phyloP scores from a whole-genome alignment of 53 echinoderm and acorn worm species.

The Antedon mediterranea region DNA sequence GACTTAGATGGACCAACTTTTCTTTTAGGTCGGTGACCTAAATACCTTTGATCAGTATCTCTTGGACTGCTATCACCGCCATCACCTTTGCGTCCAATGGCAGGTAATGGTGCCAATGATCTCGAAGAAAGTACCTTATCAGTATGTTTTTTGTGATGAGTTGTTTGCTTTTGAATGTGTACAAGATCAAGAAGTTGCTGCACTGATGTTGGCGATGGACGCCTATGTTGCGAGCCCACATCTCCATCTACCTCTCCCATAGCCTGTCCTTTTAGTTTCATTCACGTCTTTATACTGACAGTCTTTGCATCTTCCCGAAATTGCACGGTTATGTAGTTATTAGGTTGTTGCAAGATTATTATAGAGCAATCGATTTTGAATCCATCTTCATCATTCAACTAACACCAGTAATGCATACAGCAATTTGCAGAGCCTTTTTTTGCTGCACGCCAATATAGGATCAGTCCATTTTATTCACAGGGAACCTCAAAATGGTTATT shows the following conservation, averaged over 20 bases:
- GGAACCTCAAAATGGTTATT: not conserved
- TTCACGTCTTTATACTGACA: not conserved
- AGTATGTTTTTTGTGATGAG: not conserved
- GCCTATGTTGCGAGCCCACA: not conserved
- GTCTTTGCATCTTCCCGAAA: not conserved
- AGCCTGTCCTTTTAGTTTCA: not conserved
- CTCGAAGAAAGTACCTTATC: not conserved
- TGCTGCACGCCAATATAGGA: not conserved
- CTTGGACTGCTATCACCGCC: not conserved
- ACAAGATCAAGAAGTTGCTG: slow-evolving; percentile 49
- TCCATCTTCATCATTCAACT: not conserved
- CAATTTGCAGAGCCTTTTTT: not conserved
- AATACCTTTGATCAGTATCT: not conserved
- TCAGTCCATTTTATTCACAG: not conserved
- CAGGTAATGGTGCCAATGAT: not conserved
- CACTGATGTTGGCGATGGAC: slow-evolving; percentile 45
- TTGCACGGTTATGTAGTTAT: not conserved
- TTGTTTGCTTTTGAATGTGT: slow-evolving; percentile 35
- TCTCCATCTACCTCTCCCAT: not conserved
- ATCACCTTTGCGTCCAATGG: not conserved
- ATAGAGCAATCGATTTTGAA: not conserved
- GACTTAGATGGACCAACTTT: not conserved
- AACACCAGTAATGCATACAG: not conserved
- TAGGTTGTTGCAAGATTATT: not conserved
- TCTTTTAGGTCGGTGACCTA: not conserved